Evolutionary conservation across 2,888 invertebrate genomes (phyloP).

Genomic region (Mimachlamys varia): DNA sequence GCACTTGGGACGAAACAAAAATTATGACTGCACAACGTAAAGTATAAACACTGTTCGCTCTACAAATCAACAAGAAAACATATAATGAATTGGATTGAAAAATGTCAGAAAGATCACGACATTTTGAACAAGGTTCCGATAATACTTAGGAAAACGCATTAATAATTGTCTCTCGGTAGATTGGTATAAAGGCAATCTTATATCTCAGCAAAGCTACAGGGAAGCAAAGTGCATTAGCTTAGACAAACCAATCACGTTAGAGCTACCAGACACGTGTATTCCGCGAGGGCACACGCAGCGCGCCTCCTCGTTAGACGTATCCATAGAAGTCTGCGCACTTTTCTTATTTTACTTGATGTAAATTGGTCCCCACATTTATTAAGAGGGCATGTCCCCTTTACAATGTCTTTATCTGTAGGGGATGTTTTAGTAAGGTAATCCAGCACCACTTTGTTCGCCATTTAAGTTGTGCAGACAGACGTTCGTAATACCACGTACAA

Average conservation of each 20-base stretch:
- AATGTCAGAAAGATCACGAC: not conserved
- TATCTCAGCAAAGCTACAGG: not conserved
- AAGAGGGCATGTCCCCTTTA: too few species aligned
- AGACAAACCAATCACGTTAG: conserved; percentile 5
- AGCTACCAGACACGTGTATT: not conserved
- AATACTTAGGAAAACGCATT: conserved; percentile 18
- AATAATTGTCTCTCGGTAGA: not conserved
- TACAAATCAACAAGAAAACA: conserved; percentile 14
- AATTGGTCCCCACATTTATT: too few species aligned
- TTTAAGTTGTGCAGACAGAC: too few species aligned
- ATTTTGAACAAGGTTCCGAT: not conserved
- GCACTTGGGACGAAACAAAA: conserved; percentile 34
- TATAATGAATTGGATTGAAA: conserved; percentile 23
- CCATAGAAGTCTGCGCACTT: not conserved
- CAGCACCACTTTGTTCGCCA: too few species aligned
- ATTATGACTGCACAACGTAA: not conserved
- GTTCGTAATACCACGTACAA: too few species aligned
- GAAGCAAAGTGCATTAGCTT: conserved; percentile 23
- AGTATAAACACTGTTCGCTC: not conserved
- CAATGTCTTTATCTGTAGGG: too few species aligned
- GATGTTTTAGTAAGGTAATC: too few species aligned
- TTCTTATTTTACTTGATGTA: not conserved
- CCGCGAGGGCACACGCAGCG: not conserved
- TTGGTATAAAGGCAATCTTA: conserved; percentile 10
- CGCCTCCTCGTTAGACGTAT: not conserved